These are phyloP conservation scores for Strix aluco DNA, from an alignment of 2,113 vertebrate species.

Conservation along the genomic window DNA sequence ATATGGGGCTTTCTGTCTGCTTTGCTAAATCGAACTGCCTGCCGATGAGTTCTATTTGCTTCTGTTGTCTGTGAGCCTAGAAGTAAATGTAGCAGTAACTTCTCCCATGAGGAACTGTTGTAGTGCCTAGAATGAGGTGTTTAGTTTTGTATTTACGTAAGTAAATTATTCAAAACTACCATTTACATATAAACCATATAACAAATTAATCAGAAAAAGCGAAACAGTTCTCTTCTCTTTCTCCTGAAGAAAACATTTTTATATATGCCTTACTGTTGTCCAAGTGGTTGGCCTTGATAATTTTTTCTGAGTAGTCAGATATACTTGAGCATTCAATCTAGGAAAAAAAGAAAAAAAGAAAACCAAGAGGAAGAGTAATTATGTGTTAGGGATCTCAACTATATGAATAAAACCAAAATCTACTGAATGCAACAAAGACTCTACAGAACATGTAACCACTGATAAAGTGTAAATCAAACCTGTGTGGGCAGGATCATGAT, in stretches of 20 bases:
- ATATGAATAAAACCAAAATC: neutral
- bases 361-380: constrained; percentile 9
- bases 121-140: neutral
- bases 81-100: neutral
- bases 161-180: neutral
- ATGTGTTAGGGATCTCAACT: neutral
- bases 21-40: neutral
- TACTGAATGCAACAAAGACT: neutral
- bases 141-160: neutral
- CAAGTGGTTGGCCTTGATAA: constrained; percentile 97
- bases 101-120: neutral
- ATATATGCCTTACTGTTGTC: constrained; percentile 87
- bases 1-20: neutral
- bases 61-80: neutral
- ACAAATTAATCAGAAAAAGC: neutral
- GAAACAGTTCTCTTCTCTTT: neutral
- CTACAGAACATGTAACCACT: neutral
- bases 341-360: neutral
- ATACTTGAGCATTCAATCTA: constrained; percentile 99
- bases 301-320: constrained; percentile 98
- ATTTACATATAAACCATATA: neutral
- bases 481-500: neutral
- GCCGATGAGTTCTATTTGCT: neutral
- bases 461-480: neutral
- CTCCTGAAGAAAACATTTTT: neutral